These are phyloP conservation scores for Danio aesculapii DNA, from an alignment of 2,797 vertebrate genomes.

Conservation along the genomic window DNA sequence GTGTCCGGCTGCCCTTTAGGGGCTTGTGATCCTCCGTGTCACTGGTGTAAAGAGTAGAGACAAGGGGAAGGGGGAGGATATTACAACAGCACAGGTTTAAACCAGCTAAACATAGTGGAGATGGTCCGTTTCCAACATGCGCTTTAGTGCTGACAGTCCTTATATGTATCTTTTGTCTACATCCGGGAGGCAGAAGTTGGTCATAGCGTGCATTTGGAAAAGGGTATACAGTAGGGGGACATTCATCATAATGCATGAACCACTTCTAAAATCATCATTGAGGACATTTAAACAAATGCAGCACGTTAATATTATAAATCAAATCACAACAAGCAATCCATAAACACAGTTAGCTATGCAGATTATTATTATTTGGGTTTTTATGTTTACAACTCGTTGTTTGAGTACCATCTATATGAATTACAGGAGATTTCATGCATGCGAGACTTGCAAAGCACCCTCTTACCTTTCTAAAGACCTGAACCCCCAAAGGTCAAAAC, in stretches of 20 bases:
- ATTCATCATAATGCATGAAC: constrained; percentile 42
- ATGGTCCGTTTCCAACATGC: constrained; percentile 37
- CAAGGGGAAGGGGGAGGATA: constrained; percentile 10
- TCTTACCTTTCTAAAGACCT: constrained; percentile 99
- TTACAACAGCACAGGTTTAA: constrained; percentile 12
- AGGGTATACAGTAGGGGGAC: background rate
- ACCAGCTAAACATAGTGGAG: background rate
- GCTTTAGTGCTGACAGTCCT: constrained; percentile 41
- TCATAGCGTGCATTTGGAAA: constrained; percentile 38
- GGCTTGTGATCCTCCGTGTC: constrained; percentile 98
- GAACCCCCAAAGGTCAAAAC: constrained; percentile 85
- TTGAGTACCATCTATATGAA: background rate
- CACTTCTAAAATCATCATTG: background rate
- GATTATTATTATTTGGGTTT: background rate
- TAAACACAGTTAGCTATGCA: background rate
- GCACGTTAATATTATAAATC: constrained; percentile 4
- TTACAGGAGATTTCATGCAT: constrained; percentile 67
- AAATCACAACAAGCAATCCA: constrained; percentile 24
- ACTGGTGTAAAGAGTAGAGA: constrained; percentile 71
- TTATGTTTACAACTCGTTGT: background rate
- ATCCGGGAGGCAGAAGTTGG: constrained; percentile 2
- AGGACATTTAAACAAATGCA: constrained; percentile 8
- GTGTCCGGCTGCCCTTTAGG: constrained; percentile 95
- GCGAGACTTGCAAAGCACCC: constrained; percentile 77
- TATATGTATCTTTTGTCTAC: background rate